These are phyloP conservation scores for Ianthella basta DNA, from an alignment of 37 sponge, comb jelly and placozoan species.

Conservation along the genomic window DNA sequence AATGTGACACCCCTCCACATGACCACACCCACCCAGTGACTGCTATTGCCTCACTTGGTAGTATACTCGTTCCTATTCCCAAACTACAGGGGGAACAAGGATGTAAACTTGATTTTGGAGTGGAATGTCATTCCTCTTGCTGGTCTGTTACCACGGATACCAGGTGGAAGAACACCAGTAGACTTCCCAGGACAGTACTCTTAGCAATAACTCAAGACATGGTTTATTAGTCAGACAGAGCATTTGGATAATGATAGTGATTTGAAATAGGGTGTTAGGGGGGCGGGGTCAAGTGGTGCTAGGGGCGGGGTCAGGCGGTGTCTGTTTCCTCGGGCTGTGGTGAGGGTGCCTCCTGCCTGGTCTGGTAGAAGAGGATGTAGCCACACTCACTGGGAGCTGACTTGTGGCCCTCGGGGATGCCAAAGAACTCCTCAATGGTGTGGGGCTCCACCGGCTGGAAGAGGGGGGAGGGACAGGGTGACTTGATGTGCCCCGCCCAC, in stretches of 20 bases:
- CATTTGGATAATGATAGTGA: neutral
- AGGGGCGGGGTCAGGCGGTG: neutral
- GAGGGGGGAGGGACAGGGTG: neutral
- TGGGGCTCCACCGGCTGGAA: slow-evolving; percentile 87
- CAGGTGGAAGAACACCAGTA: slow-evolving; percentile 32
- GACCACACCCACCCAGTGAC: no score
- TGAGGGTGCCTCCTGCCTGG: slow-evolving; percentile 50
- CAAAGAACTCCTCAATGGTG: slow-evolving; percentile 91
- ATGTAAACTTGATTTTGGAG: slow-evolving; percentile 73
- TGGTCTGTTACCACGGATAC: slow-evolving; percentile 79
- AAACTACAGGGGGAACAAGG: slow-evolving; percentile 71
- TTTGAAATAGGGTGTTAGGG: neutral
- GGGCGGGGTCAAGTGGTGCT: neutral
- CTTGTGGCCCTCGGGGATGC: slow-evolving; percentile 76
- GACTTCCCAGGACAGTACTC: slow-evolving; percentile 49
- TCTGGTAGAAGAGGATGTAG: slow-evolving; percentile 95
- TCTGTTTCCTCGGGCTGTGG: neutral
- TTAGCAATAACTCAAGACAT: neutral
- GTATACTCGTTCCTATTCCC: neutral
- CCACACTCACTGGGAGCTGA: slow-evolving; percentile 79
- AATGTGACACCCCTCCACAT: no score
- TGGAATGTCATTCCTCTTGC: slow-evolving; percentile 96
- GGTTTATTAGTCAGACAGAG: neutral
- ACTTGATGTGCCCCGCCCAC: neutral
- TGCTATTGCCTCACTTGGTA: no score